These are phyloP conservation scores for Lytechinus variegatus DNA, from an alignment of 35 echinoderm and acorn worm species.

Conservation along the genomic window DNA sequence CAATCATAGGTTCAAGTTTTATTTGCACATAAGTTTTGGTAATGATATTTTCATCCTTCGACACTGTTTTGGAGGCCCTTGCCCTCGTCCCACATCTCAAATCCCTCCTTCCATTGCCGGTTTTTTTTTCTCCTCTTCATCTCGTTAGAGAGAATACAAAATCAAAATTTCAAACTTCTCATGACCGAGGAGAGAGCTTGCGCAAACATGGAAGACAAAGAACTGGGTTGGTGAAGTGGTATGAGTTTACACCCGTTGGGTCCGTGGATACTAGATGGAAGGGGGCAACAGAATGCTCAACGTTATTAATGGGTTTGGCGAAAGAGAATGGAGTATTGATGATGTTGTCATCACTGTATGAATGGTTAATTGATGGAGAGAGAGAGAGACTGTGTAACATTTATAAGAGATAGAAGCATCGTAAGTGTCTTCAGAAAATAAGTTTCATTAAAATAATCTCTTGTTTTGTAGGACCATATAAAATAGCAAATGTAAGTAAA, in stretches of 20 bases:
- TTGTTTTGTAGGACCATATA: too few species aligned
- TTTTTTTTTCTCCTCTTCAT: neutral
- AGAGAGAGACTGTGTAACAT: neutral
- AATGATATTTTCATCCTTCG: neutral
- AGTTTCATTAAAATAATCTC: neutral
- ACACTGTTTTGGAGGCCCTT: neutral
- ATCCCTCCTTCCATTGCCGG: neutral
- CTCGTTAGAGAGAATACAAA: neutral
- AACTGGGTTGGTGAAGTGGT: constrained; percentile 6
- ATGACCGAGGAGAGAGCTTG: neutral
- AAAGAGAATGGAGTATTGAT: neutral
- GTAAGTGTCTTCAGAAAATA: neutral
- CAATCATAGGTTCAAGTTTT: neutral
- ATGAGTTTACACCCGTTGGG: neutral
- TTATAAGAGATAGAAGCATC: neutral
- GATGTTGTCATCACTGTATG: neutral
- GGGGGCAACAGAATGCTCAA: neutral
- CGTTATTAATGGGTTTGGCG: neutral
- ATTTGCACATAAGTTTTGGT: neutral
- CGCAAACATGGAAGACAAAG: neutral
- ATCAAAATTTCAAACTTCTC: constrained; percentile 6
- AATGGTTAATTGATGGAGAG: neutral
- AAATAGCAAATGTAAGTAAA: neutral
- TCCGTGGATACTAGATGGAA: neutral
- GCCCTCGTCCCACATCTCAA: neutral